Percentiles rank a stretch among this genome's conserved stretches.
These are phyloP conservation scores for Phalacrocorax pelagicus DNA, from an alignment of 2,113 vertebrate species.

Conservation along the genomic window DNA sequence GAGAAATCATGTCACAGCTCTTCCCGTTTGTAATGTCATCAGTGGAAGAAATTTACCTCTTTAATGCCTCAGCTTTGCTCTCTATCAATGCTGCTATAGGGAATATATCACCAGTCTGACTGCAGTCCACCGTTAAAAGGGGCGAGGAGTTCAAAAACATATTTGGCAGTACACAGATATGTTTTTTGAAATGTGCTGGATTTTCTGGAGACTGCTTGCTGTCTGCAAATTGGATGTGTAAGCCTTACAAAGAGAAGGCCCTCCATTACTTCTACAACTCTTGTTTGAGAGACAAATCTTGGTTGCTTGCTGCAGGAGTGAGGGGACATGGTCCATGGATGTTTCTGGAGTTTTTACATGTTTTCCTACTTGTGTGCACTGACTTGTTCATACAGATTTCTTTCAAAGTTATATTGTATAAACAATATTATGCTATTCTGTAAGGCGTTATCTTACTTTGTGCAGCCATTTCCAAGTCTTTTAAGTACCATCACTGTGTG, in stretches of 20 bases:
- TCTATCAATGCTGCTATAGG: neutral
- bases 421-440: neutral
- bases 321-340: neutral
- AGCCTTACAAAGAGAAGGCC: neutral
- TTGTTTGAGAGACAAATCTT: neutral
- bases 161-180: neutral
- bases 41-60: neutral
- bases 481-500: neutral
- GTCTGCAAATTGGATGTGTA: neutral
- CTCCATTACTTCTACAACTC: neutral
- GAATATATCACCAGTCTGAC: too few relatives aligned
- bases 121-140: rapidly evolving
- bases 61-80: neutral
- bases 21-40: neutral
- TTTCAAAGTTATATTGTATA: neutral
- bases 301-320: neutral
- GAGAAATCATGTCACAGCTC: neutral
- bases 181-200: neutral
- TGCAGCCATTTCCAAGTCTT: neutral
- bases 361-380: neutral
- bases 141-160: neutral
- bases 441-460: neutral
- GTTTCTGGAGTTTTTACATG: neutral
- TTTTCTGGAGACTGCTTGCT: neutral
- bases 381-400: neutral